These are phyloP conservation scores for Adelognathus sp. DNA, from an alignment of 2,888 invertebrate species.

Conservation along the genomic window DNA sequence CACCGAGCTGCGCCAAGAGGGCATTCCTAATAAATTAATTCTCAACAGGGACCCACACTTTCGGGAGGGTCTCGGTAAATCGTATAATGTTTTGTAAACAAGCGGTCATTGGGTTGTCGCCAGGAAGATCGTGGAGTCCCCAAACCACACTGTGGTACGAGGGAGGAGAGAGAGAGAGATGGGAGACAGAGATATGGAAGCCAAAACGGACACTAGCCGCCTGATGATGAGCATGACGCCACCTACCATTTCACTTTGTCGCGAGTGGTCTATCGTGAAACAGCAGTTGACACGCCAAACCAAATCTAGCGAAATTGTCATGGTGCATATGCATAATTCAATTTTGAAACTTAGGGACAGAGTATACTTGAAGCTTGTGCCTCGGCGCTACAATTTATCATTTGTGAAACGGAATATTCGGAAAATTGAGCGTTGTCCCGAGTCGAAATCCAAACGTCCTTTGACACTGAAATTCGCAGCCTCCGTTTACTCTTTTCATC, in stretches of 20 bases:
- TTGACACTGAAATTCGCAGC: too few species aligned
- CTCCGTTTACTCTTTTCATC: too few species aligned
- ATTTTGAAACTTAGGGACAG: too few species aligned
- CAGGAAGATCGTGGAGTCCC: conserved; percentile 55
- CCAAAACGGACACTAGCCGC: conserved; percentile 27
- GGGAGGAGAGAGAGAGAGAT: neutral
- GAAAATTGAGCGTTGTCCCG: too few species aligned
- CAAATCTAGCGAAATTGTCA: too few species aligned
- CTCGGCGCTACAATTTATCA: too few species aligned
- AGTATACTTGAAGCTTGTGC: too few species aligned
- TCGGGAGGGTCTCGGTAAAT: conserved; percentile 69
- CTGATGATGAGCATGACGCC: conserved; percentile 20
- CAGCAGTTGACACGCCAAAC: too few species aligned
- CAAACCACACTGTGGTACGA: neutral
- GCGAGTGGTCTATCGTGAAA: too few species aligned
- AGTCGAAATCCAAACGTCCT: too few species aligned
- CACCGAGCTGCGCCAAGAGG: conserved; percentile 72
- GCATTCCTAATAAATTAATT: conserved; percentile 68
- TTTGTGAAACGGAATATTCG: too few species aligned
- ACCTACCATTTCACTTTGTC: conserved; percentile 6
- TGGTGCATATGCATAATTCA: too few species aligned
- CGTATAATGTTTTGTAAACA: conserved; percentile 76
- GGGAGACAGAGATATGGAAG: conserved; percentile 49
- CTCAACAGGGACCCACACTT: conserved; percentile 61
- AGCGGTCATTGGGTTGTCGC: conserved; percentile 69